These are phyloP conservation scores for Phrynocephalus versicolor DNA, from an alignment of 2,113 vertebrate genomes.

Conservation along the genomic window DNA sequence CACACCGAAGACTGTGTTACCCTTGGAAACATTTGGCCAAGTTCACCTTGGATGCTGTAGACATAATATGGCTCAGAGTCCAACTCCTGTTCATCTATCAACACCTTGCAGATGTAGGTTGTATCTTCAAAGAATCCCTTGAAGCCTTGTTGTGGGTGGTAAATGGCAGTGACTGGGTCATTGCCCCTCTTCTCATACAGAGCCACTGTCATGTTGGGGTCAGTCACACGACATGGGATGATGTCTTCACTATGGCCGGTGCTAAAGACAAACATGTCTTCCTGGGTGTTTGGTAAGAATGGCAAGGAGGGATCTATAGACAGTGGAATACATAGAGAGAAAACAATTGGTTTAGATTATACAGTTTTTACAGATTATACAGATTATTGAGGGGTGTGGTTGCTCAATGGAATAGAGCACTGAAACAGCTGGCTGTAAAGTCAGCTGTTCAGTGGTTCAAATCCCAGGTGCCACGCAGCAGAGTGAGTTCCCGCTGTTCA, in stretches of 20 bases:
- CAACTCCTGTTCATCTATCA: slow-evolving; percentile 79
- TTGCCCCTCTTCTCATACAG: slow-evolving; percentile 83
- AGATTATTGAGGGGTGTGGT: too few relatives aligned
- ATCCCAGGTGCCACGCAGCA: too few relatives aligned
- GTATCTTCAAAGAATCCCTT: slow-evolving; percentile 85
- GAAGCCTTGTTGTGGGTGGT: slow-evolving; percentile 87
- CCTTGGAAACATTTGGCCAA: neutral
- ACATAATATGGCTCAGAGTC: slow-evolving; percentile 83
- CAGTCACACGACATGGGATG: slow-evolving; percentile 90
- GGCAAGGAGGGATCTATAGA: slow-evolving; percentile 81
- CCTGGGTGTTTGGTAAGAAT: slow-evolving; percentile 77
- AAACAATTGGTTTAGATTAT: neutral
- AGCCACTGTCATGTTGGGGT: slow-evolving; percentile 85
- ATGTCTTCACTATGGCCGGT: slow-evolving; percentile 78
- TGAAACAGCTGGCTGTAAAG: too few relatives aligned
- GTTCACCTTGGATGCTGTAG: slow-evolving; percentile 85
- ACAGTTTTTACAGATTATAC: too few relatives aligned
- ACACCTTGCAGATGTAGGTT: slow-evolving; percentile 86
- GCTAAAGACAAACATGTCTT: slow-evolving; percentile 82
- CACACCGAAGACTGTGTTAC: too few relatives aligned
- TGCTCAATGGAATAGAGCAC: too few relatives aligned
- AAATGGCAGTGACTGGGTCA: slow-evolving; percentile 73
- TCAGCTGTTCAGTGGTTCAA: too few relatives aligned
- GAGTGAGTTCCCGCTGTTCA: too few relatives aligned
- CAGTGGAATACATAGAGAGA: slow-evolving; percentile 14